Evolutionary conservation across 2,888 invertebrate species (phyloP).

Genomic region (Tolmerus cingulatus): DNA sequence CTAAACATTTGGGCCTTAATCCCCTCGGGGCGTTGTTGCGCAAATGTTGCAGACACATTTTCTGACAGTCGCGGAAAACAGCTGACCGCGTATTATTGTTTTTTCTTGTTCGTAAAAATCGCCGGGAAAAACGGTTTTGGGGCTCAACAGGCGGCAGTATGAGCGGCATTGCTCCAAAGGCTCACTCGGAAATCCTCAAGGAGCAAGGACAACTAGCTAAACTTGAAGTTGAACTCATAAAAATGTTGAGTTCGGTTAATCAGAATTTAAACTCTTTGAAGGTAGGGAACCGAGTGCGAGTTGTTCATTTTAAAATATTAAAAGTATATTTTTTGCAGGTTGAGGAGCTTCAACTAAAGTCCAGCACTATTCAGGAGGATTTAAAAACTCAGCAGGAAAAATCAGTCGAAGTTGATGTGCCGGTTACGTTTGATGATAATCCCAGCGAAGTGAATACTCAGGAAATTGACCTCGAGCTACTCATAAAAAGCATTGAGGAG

Average conservation of each 20-base stretch:
- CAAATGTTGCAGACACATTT: not conserved
- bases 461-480: constrained; percentile 29
- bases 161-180: not conserved
- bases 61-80: not conserved
- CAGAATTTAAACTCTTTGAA: constrained; percentile 43
- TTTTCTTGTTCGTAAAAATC: not conserved
- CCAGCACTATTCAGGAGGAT: not conserved
- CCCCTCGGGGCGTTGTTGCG: not conserved
- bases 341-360: constrained; percentile 43
- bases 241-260: constrained; percentile 21
- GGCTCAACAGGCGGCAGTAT: not conserved
- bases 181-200: not conserved
- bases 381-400: not conserved
- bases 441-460: constrained; percentile 39
- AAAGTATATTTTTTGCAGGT: constrained; percentile 5
- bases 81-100: not conserved
- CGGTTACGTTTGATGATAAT: not conserved
- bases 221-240: constrained; percentile 23
- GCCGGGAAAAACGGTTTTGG: not conserved
- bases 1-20: not conserved
- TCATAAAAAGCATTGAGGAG: constrained; percentile 14
- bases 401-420: not conserved
- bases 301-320: not conserved
- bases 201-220: constrained; percentile 44
- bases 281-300: not conserved